A percentile compares a stretch with the other conserved stretches of the same genome.
Evolutionary conservation across 2,797 vertebrate species (phyloP).

Genomic region (Myripristis jacobus): DNA sequence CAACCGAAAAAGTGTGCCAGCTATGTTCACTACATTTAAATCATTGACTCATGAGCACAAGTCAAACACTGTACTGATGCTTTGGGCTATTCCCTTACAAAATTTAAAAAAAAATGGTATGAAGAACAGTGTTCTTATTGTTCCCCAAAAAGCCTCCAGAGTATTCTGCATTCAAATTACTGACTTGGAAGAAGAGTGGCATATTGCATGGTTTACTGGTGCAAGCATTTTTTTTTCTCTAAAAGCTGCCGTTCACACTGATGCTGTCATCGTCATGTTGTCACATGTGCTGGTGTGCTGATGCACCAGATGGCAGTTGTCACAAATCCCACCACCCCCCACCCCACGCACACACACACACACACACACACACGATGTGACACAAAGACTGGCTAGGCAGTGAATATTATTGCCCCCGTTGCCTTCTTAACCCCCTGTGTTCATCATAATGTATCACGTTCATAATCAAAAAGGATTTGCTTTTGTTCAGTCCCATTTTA

Average conservation of each 20-base stretch:
- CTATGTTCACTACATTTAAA: conserved; percentile 43
- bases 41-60: conserved; percentile 40
- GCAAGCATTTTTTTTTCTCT: conserved; percentile 33
- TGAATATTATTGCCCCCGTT: conserved; percentile 37
- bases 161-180: conserved; percentile 59
- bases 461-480: conserved; percentile 63
- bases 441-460: conserved; percentile 60
- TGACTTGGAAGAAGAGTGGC: conserved; percentile 63
- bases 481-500: conserved; percentile 29
- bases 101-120: conserved; percentile 49
- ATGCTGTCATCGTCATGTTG: conserved; percentile 66
- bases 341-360: conserved; percentile 47
- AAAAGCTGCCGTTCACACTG: conserved; percentile 64
- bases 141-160: conserved; percentile 59
- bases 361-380: conserved; percentile 60
- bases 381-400: conserved; percentile 63
- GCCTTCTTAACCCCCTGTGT: conserved; percentile 49
- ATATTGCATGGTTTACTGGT: conserved; percentile 50
- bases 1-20: conserved; percentile 50
- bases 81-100: conserved; percentile 56
- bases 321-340: conserved; percentile 71
- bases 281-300: conserved; percentile 71
- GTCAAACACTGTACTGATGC: conserved; percentile 37
- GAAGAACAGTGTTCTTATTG: conserved; percentile 60
- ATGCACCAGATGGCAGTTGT: conserved; percentile 78